These are phyloP conservation scores for Drosophila meridionalis DNA, from an alignment of 2,888 invertebrate species.

Conservation along the genomic window DNA sequence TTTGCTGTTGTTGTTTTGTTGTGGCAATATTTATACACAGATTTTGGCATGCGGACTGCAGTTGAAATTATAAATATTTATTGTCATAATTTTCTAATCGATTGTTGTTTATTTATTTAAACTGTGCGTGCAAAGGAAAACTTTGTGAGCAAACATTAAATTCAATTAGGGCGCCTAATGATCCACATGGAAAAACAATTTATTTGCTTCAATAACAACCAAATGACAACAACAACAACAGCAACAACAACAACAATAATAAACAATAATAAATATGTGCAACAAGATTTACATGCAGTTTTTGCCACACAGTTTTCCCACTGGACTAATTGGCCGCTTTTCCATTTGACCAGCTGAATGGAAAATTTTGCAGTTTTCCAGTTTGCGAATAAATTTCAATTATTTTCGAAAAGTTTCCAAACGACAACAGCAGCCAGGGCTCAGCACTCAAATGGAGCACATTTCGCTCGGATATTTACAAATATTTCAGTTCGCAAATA, in stretches of 20 bases:
- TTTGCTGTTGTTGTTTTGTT: not conserved
- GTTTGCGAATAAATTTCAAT: constrained; percentile 33
- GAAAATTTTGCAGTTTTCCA: constrained; percentile 27
- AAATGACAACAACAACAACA: constrained; percentile 32
- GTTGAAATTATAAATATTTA: constrained; percentile 52
- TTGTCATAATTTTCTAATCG: constrained; percentile 61
- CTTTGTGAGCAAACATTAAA: constrained; percentile 56
- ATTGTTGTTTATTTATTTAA: constrained; percentile 61
- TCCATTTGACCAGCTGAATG: constrained; percentile 18
- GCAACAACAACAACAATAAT: not conserved
- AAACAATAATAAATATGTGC: constrained; percentile 4
- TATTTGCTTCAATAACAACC: constrained; percentile 46
- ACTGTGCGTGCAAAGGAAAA: constrained; percentile 19
- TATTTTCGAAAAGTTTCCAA: not conserved
- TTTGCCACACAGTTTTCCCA: constrained; percentile 51
- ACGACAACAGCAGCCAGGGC: not conserved
- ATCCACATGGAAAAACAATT: constrained; percentile 57
- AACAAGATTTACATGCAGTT: constrained; percentile 27
- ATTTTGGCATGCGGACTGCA: not conserved
- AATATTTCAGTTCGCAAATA: constrained; percentile 34
- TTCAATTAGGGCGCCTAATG: constrained; percentile 70
- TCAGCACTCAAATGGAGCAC: constrained; percentile 1
- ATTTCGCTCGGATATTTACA: constrained; percentile 41
- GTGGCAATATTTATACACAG: constrained; percentile 3
- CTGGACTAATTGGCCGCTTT: constrained; percentile 61